Evolutionary conservation across 2,797 vertebrate genomes (phyloP), one percentile per base, ranked within the genome.

Genomic region (Trachurus trachurus): DNA sequence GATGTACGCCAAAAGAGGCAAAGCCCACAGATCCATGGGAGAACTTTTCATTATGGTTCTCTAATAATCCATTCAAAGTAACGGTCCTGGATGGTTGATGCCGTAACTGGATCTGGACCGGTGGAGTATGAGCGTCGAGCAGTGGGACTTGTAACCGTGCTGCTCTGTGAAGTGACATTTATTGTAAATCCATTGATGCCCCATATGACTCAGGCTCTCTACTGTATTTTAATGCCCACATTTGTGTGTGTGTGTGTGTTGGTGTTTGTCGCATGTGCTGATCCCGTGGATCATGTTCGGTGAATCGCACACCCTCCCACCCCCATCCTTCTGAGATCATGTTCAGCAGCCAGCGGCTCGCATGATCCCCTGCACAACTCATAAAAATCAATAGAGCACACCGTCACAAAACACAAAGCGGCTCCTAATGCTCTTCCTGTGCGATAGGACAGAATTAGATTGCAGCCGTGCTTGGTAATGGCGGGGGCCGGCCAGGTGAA

Each of bases 361-460:
- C 86, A 12, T 50, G 71, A 84, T 92, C 86, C 88, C 88, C 91
- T 81, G 57, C 57, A 60, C 74, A 69, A 67, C 88, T 87, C 84
- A 76, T 88, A 83, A 94, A 93, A 94, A 96, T 95, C 92, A 86
- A 92, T 94, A 88, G 92, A 88, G 91, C 86, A 21, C 83, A 73
- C 93, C 88, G 91, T 96, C 94, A 93, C n/a, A n/a, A n/a, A 34
- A 34, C 31, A 94, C 95, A 93, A 88, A 93, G 89, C 88, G 82
- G 80, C 88, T 71, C 66, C 87, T 96, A 93, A 96, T 94, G 91
- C 85, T 88, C 87, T 95, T 96, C 93, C 93, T 93, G 88, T 94
- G 94, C 88, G 89, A 93, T 93, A 94, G 79, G 85, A 76, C 90
- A 84, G 92, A 96, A 94, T 96, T 96, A 94, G 90, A 93, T 95